Percentiles rank a stretch among this genome's conserved stretches.
Conservation (phyloP, 2,797 vertebrate genomes). For the Phataginus tetradactyla region DNA sequence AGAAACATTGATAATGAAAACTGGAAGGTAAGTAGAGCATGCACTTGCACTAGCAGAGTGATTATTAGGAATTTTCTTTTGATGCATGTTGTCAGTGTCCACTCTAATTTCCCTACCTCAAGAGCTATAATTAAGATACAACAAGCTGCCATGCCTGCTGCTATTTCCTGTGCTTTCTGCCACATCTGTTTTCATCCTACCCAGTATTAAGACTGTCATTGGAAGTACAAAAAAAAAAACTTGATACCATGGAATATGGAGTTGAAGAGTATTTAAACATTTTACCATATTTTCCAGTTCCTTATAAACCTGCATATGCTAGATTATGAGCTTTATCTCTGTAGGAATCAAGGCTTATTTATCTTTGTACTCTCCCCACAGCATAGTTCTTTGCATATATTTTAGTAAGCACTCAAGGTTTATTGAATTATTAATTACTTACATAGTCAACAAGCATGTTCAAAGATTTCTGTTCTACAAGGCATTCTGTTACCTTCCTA, state of each 20-base stretch:
- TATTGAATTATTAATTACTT: constrained; percentile 14
- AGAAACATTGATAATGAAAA: constrained; percentile 66
- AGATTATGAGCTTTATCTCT: neutral
- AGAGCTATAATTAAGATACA: neutral
- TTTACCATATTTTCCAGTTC: constrained; percentile 42
- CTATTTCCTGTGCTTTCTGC: neutral
- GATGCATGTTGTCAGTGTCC: neutral
- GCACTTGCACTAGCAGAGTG: neutral
- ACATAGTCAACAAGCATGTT: neutral
- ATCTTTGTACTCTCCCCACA: neutral
- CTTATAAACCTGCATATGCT: neutral
- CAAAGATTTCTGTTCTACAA: constrained; percentile 32
- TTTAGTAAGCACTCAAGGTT: neutral
- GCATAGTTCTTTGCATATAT: constrained; percentile 6
- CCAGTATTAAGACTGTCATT: neutral
- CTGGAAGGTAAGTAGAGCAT: constrained; percentile 84
- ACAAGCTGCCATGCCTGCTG: neutral
- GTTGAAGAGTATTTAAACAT: neutral
- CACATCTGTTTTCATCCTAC: neutral
- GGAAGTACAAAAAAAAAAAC: neutral
- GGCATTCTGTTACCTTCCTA: neutral
- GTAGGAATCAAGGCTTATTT: constrained; percentile 14
- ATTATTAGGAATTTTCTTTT: constrained; percentile 42
- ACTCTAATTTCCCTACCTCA: neutral
- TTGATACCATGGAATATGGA: neutral